Evolutionary conservation across 2,888 invertebrate genomes (phyloP).

Genomic region (Thera obeliscata): DNA sequence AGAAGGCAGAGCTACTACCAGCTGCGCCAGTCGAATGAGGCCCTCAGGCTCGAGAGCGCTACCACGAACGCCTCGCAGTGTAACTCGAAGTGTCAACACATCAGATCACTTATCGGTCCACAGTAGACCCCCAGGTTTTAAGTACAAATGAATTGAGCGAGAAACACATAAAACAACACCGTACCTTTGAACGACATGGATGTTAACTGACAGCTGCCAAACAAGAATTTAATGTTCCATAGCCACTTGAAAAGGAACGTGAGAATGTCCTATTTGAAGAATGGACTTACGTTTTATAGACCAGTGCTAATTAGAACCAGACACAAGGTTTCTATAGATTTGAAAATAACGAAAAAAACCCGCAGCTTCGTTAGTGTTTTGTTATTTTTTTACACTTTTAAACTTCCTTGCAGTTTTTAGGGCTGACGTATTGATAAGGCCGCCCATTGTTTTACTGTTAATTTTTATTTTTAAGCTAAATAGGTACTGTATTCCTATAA

Average conservation of each 20-base stretch:
- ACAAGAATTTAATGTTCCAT: constrained; percentile 18
- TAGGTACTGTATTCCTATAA: too few relatives aligned
- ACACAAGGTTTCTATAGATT: not conserved
- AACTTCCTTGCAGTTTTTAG: too few relatives aligned
- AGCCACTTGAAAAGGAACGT: constrained; percentile 8
- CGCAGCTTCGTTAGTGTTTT: too few relatives aligned
- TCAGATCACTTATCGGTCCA: not conserved
- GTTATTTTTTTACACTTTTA: too few relatives aligned
- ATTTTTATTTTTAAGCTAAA: too few relatives aligned
- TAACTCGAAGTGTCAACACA: not conserved
- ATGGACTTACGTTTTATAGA: not conserved
- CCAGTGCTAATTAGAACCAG: not conserved
- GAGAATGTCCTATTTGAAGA: not conserved
- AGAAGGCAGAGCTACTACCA: too few relatives aligned
- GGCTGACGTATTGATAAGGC: too few relatives aligned
- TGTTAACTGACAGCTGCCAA: constrained; percentile 26
- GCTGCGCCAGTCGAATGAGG: too few relatives aligned
- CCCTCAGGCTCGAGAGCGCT: too few relatives aligned
- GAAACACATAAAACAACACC: constrained; percentile 29
- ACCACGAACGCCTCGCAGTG: not conserved
- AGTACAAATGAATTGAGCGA: constrained; percentile 44
- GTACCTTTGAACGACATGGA: constrained; percentile 23
- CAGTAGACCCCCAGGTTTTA: constrained; percentile 24
- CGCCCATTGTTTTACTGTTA: too few relatives aligned
- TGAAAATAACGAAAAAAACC: too few relatives aligned